Evolutionary conservation across 2,113 vertebrate genomes (phyloP).

Genomic region (Varanus komodoensis): DNA sequence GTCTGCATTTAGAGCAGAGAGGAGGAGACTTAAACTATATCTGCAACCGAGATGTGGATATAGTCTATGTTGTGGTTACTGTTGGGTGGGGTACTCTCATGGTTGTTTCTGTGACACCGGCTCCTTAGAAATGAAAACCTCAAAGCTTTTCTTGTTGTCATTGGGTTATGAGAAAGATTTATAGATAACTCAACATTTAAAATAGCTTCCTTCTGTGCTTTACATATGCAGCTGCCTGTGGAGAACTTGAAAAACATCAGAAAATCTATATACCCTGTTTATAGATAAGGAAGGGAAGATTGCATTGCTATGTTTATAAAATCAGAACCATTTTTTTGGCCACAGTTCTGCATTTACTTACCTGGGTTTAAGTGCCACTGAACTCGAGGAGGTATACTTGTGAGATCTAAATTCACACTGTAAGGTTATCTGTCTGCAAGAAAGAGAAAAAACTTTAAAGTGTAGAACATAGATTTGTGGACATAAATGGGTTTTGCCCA

Average conservation of each 20-base stretch:
- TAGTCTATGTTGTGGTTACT: slow-evolving; percentile 69
- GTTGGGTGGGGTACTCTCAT: slow-evolving; percentile 70
- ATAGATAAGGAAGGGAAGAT: not conserved
- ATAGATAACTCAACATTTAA: slow-evolving; percentile 43
- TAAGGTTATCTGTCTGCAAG: not conserved
- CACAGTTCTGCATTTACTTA: too few relatives aligned
- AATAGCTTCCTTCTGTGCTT: not conserved
- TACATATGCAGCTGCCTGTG: not conserved
- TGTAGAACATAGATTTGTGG: not conserved
- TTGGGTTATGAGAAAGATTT: slow-evolving; percentile 20
- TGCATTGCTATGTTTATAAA: not conserved
- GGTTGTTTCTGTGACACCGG: slow-evolving; percentile 39
- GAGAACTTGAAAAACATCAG: not conserved
- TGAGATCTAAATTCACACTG: too few relatives aligned
- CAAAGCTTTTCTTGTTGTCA: slow-evolving; percentile 37
- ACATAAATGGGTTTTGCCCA: not conserved
- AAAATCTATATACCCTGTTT: not conserved
- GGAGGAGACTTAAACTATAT: slow-evolving; percentile 50
- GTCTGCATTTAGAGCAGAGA: slow-evolving; percentile 36
- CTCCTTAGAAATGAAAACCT: slow-evolving; percentile 40
- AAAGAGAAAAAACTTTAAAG: not conserved
- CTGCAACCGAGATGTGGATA: too few relatives aligned
- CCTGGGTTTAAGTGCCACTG: too few relatives aligned
- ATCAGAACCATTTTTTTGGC: not conserved
- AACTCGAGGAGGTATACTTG: too few relatives aligned